Conservation (phyloP, 2,113 vertebrate genomes). For the Bolborhynchus lineola region DNA sequence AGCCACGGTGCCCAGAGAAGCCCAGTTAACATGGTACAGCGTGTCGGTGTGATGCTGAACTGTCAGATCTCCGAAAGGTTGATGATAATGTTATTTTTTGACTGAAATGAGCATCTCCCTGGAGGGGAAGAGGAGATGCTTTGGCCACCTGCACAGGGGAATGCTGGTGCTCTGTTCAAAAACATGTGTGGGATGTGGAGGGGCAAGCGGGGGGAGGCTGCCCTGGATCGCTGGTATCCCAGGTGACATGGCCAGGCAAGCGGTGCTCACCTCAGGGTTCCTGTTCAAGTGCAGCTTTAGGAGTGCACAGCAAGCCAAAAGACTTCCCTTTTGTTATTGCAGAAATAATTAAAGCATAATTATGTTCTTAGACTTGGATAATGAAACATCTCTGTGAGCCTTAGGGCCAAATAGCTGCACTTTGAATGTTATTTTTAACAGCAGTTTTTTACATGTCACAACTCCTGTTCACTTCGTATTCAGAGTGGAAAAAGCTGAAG, state of each 20-base stretch:
- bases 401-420: not conserved
- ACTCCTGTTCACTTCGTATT: not conserved
- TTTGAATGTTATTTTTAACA: slow-evolving; percentile 31
- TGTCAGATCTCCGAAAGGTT: not conserved
- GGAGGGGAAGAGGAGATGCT: not conserved
- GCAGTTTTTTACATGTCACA: not conserved
- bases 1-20: rapidly evolving
- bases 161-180: rapidly evolving
- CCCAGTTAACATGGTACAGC: no score
- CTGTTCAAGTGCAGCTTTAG: not conserved
- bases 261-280: not conserved
- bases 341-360: not conserved
- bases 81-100: not conserved
- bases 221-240: not conserved
- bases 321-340: not conserved
- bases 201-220: not conserved
- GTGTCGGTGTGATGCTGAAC: rapidly evolving
- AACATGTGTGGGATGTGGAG: rapidly evolving
- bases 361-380: not conserved
- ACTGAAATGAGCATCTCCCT: not conserved
- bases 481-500: not conserved
- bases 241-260: not conserved
- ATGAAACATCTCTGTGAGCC: not conserved
- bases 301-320: not conserved
- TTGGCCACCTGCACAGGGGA: not conserved